Evolutionary conservation across 2,888 invertebrate genomes (phyloP), one percentile per base, ranked within the genome.

Genomic region (Cantharis lateralis): DNA sequence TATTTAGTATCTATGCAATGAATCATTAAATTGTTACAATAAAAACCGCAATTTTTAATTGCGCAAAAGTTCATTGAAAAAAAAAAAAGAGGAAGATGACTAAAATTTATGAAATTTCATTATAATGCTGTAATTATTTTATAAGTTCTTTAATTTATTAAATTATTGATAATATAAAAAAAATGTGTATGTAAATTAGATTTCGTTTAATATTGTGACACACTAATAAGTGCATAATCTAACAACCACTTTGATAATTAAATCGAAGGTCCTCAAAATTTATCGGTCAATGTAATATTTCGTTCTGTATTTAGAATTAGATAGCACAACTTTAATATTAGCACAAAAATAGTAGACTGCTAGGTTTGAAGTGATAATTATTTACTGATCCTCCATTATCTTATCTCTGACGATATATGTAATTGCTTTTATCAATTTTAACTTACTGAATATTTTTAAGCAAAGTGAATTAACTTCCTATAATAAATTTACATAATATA

Each of bases 241-340:
- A 69, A 26, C 71, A 71, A 66, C 7, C 24, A 66, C 24, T 66
- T 66, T 66, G 18, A 66, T 66, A 66, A 20, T 15, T 20, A 20
- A 18, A 66, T 71, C 69, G 10, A 70, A 70, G 71, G 71, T 70
- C 77, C 77, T 77, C 74, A 71, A 26, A 61, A 70, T 20, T 77
- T 77, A 77, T 77, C 77, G 77, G 77, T 77, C 77, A 77, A 71
- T 71, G 63, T 68, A 77, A 74, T 70, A 48, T 77, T 77, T 71
- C 13, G 48, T 72, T 70, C 15, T 74, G 72, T 77, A 77, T 77
- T 77, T 77, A 77, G 77, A 77, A 71, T 61, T 16, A 63, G 74
- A 74, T 74, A 18, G 16, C 18, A 24, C 13, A 77, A 77, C 32
- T 64, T 73, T 74, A 62, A 76, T 68, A 64, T 15, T 63, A 28